Conservation (phyloP, 2,113 vertebrate species). For the Aptenodytes patagonicus region DNA sequence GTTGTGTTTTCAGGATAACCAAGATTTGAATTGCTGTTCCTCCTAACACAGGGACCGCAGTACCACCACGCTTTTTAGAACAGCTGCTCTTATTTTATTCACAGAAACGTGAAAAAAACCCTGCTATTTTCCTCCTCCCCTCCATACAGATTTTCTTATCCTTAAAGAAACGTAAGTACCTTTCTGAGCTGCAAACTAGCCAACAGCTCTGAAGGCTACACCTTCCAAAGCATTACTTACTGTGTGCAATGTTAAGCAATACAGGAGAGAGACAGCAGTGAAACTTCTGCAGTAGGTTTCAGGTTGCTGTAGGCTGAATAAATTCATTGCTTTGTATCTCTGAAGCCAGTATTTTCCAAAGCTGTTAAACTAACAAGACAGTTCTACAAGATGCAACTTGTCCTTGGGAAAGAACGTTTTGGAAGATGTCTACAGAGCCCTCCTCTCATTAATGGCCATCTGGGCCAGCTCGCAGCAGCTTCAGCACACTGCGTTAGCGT, state of each 20-base stretch:
- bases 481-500: fast-evolving
- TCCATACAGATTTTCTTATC: not conserved
- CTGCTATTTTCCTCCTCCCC: not conserved
- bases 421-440: not conserved
- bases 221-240: not conserved
- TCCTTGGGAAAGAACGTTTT: not conserved
- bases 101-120: not conserved
- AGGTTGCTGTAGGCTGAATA: conserved; percentile 10
- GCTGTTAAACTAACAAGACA: not conserved
- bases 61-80: not conserved
- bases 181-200: not conserved
- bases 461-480: not conserved
- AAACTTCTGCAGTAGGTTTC: not conserved
- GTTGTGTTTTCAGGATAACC: not conserved
- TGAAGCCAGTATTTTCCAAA: not conserved
- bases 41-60: not conserved
- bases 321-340: not conserved
- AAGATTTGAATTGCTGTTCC: not conserved
- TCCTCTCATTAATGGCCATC: not conserved
- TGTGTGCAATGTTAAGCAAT: not conserved
- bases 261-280: not conserved
- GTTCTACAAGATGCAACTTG: not conserved
- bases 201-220: not conserved
- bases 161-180: not conserved
- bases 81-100: not conserved